Conservation (phyloP, 2,888 invertebrate species). For the Coremacera marginata region DNA sequence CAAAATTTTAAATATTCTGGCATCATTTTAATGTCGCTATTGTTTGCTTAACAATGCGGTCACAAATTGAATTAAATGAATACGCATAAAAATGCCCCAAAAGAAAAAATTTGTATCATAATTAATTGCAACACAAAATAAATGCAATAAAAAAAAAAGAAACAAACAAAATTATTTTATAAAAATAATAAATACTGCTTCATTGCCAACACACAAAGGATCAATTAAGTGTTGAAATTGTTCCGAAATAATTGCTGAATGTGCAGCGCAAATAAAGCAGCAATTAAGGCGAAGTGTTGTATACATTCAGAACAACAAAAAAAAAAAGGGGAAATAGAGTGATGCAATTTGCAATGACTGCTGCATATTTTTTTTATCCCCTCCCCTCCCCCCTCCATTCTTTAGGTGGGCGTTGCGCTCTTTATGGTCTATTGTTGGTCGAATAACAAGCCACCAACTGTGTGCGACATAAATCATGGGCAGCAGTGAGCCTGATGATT, state of each 20-base stretch:
- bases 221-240: slow-evolving; percentile 36
- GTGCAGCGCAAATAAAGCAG: slow-evolving; percentile 33
- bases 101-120: background rate
- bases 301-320: background rate
- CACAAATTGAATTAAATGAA: slow-evolving; percentile 20
- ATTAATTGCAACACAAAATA: background rate
- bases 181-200: background rate
- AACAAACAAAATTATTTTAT: background rate
- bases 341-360: slow-evolving; percentile 1
- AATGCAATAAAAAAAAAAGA: background rate
- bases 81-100: background rate
- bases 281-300: slow-evolving; percentile 17
- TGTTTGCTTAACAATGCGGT: slow-evolving; percentile 21
- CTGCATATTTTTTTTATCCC: background rate
- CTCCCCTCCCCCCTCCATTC: background rate
- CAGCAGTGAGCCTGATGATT: background rate
- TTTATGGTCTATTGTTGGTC: background rate
- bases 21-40: slow-evolving; percentile 16
- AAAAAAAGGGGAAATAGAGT: background rate
- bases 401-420: background rate
- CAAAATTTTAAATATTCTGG: background rate
- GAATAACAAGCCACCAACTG: slow-evolving; percentile 21
- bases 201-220: slow-evolving; percentile 13
- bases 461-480: slow-evolving; percentile 12
- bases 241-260: slow-evolving; percentile 33